Percentiles rank a stretch among this genome's conserved stretches.
Evolutionary conservation across 2,113 vertebrate species (phyloP).

Genomic region (Xyliphius kryptos): DNA sequence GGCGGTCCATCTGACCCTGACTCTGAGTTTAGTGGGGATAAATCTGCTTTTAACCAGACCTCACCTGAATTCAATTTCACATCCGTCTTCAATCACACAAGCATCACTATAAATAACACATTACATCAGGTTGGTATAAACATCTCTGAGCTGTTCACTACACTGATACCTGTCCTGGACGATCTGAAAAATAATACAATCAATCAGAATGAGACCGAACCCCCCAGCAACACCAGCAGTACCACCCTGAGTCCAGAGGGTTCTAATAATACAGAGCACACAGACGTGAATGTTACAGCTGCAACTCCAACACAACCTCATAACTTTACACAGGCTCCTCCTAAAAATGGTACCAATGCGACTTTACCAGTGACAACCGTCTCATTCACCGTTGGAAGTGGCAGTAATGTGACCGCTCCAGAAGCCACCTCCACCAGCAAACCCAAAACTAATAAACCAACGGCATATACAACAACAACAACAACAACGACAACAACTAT

Average conservation of each 20-base stretch:
- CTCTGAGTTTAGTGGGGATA: background rate
- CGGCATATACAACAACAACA: no score
- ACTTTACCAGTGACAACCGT: background rate
- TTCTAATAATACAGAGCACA: background rate
- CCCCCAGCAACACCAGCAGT: background rate
- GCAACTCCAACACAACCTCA: background rate
- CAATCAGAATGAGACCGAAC: background rate
- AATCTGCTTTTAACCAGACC: background rate
- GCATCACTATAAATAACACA: background rate
- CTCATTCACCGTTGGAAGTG: background rate
- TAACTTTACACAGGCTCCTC: background rate
- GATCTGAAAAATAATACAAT: background rate
- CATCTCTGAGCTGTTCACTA: background rate
- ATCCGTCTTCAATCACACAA: background rate
- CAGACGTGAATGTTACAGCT: background rate
- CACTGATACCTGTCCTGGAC: background rate
- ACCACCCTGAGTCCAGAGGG: constrained; percentile 6
- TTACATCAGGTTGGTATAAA: background rate
- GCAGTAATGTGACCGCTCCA: background rate
- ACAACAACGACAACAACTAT: no score
- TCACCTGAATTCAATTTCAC: background rate
- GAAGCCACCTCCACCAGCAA: background rate
- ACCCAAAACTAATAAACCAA: background rate
- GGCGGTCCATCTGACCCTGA: background rate
- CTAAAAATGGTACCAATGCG: background rate